phyloP scores from a whole-genome alignment of 2,113 vertebrate species.

The Nettapus auritus region DNA sequence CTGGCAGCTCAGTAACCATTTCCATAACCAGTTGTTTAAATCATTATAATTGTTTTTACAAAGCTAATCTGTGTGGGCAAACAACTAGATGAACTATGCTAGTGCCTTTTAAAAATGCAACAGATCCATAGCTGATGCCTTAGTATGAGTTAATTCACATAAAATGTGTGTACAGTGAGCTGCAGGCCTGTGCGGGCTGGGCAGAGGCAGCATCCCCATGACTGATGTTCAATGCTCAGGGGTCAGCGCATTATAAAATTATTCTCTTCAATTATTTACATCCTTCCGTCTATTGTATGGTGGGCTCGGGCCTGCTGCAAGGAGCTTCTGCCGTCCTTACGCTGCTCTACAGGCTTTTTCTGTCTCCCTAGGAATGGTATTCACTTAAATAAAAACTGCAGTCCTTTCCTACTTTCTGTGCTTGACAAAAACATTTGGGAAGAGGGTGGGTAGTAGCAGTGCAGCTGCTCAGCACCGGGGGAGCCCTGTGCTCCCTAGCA shows the following conservation, averaged over 20 bases:
- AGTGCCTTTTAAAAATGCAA: conserved; percentile 6
- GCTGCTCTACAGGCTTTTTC: not conserved
- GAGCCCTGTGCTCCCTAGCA: not conserved
- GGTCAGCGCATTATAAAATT: conserved; percentile 75
- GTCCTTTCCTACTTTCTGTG: fast-evolving
- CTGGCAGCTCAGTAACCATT: not conserved
- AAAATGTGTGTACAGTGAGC: not conserved
- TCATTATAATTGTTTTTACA: not conserved
- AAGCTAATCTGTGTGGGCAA: not conserved
- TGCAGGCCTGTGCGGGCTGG: not conserved
- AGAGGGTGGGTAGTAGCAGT: not conserved
- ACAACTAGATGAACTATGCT: not conserved
- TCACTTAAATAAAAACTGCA: not conserved
- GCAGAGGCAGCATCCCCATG: conserved; percentile 21
- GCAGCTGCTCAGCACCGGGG: fast-evolving
- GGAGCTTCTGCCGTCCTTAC: not conserved
- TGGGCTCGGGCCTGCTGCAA: conserved; percentile 4
- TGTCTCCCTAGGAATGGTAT: not conserved
- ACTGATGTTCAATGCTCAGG: conserved; percentile 62
- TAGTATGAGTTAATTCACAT: conserved; percentile 63
- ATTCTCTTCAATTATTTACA: conserved; percentile 80
- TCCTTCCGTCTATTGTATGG: conserved; percentile 3
- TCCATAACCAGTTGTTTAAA: not conserved
- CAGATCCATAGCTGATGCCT: not conserved
- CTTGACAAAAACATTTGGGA: not conserved